These are phyloP conservation scores for Phylloscopus whistleri DNA, from an alignment of 2,113 vertebrate species.

Conservation along the genomic window DNA sequence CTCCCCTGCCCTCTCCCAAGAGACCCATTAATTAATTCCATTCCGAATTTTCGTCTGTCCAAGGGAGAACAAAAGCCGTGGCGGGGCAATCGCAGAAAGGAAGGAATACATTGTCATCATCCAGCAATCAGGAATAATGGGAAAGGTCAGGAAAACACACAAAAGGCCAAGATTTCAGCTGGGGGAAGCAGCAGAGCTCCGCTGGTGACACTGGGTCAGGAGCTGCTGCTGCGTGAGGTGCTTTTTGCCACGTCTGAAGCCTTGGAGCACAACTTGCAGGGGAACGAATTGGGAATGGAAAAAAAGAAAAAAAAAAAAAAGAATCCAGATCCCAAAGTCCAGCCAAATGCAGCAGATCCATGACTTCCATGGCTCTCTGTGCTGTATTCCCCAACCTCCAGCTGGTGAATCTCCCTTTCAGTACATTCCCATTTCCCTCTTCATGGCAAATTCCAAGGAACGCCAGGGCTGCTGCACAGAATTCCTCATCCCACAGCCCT, in stretches of 20 bases:
- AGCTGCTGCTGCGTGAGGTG: background rate
- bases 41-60: background rate
- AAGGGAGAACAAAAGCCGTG: background rate
- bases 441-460: background rate
- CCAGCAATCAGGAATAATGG: background rate
- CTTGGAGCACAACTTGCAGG: background rate
- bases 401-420: background rate
- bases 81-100: background rate
- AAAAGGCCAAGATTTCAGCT: background rate
- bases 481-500: background rate
- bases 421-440: background rate
- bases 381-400: too few species aligned
- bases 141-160: conserved; percentile 37
- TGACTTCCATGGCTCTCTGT: background rate
- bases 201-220: background rate
- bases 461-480: background rate
- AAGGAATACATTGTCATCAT: conserved; percentile 14
- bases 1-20: background rate
- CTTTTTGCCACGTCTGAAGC: background rate
- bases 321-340: background rate
- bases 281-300: background rate
- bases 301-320: background rate
- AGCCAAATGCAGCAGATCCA: background rate
- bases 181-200: background rate
- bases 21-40: background rate